Conservation (phyloP, 2,888 invertebrate species). For the Carabus problematicus region DNA sequence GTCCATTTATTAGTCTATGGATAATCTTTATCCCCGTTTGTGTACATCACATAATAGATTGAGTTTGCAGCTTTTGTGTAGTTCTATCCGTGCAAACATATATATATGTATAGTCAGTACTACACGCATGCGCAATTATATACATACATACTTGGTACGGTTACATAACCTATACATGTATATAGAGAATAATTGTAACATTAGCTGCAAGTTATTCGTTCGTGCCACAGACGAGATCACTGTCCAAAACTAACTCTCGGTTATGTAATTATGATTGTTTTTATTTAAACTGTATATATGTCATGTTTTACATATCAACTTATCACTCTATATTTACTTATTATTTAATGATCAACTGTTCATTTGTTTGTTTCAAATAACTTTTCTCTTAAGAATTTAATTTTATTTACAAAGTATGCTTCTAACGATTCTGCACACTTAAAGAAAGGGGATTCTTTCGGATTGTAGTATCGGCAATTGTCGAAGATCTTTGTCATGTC, state of each 20-base stretch:
- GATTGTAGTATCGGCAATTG: conserved; percentile 98
- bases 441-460: conserved; percentile 93
- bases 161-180: too few relatives aligned
- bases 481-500: conserved; percentile 99
- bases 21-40: too few relatives aligned
- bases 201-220: too few relatives aligned
- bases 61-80: too few relatives aligned
- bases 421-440: conserved; percentile 96
- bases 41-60: too few relatives aligned
- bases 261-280: too few relatives aligned
- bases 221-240: conserved; percentile 23
- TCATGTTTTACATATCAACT: conserved; percentile 38
- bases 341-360: conserved; percentile 27
- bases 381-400: conserved; percentile 86
- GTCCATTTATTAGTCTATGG: neutral
- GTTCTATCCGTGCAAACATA: too few relatives aligned
- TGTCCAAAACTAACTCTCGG: conserved; percentile 8
- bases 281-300: conserved; percentile 14
- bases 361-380: conserved; percentile 67
- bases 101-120: too few relatives aligned
- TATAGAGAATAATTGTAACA: too few relatives aligned
- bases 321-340: conserved; percentile 12
- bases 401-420: conserved; percentile 93
- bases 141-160: too few relatives aligned
- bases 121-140: too few relatives aligned